Base-by-base conservation (phyloP, 2,888 invertebrate genomes). In the Drosophila falleni region DNA sequence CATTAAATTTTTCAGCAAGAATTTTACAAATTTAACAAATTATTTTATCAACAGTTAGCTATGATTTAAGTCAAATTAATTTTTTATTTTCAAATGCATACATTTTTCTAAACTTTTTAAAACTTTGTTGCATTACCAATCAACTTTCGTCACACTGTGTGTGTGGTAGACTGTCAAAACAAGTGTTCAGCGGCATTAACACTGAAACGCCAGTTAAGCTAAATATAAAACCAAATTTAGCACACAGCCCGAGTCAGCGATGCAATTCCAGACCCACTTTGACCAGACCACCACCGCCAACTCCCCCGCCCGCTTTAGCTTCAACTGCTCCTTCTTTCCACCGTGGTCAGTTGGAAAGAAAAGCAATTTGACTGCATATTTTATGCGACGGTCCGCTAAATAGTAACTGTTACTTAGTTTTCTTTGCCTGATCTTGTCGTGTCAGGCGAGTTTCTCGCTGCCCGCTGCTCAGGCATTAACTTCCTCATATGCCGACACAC, bases 391-490 rank as follows among this genome's bases (percentile, higher is more conserved):
- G 66, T 33, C 83, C 87, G 80, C 83, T 86, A 78, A 86, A 83
- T 80, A 80, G 81, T 88, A 84, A 84, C 89, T 88, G 83, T 84
- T 88, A 78, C 67, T 86, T 73, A 75, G 89, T 83, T 83, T 85
- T 88, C 78, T 71, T 66, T 47, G 19, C 47, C 49, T 62, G 71
- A 46, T 37, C 61, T 85, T 81, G 60, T 81, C 65, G 80, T 78
- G 76, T 51, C 37, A 47, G 39, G 63, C 54, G 31, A 42, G 39
- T 19, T 64, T 41, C 13, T 26, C 10, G 54, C 46, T 49, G 53
- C 31, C 29, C 47, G 58, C 61, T 74, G 82, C 78, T 78, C 78
- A 83, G 72, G 78, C 87, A 80, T 70, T 78, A 81, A 76, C 89
- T 84, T 84, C 83, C 89, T 84, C 87, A 78, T 84, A 71, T 80